Base-by-base conservation (phyloP, 2,888 invertebrate genomes). In the Spisula solida region DNA sequence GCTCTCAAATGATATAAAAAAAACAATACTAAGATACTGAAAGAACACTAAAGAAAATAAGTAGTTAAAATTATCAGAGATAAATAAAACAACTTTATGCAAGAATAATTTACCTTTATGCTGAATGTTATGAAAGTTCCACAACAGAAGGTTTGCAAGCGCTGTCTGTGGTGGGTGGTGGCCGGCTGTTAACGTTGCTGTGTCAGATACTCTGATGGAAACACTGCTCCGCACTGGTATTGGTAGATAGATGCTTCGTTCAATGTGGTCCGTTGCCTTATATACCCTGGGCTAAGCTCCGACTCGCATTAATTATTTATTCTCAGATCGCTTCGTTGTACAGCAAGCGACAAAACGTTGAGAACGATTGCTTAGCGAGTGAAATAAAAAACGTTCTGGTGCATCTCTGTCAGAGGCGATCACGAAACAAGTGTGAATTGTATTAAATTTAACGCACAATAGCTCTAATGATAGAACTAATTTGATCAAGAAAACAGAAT, bases 291-390 rank as follows among this genome's bases (percentile, higher is more conserved):
- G 60, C n/a, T 66, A 66, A 10, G 25, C 25, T 25, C 60, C 60
- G 60, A 66, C 60, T 66, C 25, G 60, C 60, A 66, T 66, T 66
- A 66, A 66, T 66, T 66, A 66, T 66, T 66, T 66, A 66, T 66
- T 25, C 25, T 66, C 60, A 25, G 60, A 66, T 66, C 60, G n/a
- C 60, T 66, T 66, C 60, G 60, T 25, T 66, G 25, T 66, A n/a
- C 60, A 66, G 60, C 60, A 25, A 66, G 60, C 60, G 60, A 66
- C 60, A 66, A n/a, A 41, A 66, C 25, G n/a, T n/a, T 66, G 60
- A 25, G 60, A 66, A 66, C 60, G 60, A 66, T 66, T 66, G 60
- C 25, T n/a, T 25, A 66, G 60, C 60, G 10, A 66, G 25, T 66
- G 60, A 4, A n/a, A 66, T 66, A 6, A 25, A 66, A 25, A 66